Percentiles rank a stretch among this genome's conserved stretches.
Evolutionary conservation across 2,888 invertebrate genomes (phyloP).

Genomic region (Synanthedon tipuliformis): DNA sequence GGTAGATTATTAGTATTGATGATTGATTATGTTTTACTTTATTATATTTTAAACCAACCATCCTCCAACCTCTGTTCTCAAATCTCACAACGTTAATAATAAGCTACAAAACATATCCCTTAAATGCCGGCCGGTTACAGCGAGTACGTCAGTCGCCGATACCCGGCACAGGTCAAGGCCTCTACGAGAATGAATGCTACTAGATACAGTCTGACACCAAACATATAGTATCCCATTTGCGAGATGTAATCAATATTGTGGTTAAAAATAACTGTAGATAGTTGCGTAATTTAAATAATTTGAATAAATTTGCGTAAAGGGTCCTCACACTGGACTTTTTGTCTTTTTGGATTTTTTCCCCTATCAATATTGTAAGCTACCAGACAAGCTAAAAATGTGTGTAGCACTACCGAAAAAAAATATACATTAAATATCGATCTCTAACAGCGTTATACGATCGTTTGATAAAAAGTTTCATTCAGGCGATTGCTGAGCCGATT

Average conservation of each 20-base stretch:
- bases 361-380: no score
- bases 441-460: conserved; percentile 31
- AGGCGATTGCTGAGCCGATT: conserved; percentile 27
- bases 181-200: neutral
- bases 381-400: no score
- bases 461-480: conserved; percentile 19
- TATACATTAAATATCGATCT: conserved; percentile 24
- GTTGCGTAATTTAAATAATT: no score
- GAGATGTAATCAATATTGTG: no score
- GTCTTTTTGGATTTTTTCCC: no score
- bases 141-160: conserved; percentile 1
- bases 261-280: no score
- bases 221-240: neutral
- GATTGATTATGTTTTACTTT: no score
- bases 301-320: conserved; percentile 21
- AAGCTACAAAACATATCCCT: conserved; percentile 10
- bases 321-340: no score
- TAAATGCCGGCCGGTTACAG: conserved; percentile 1
- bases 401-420: no score
- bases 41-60: no score
- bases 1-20: no score
- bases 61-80: no score
- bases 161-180: conserved; percentile 13
- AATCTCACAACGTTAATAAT: conserved; percentile 5
- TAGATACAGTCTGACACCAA: neutral